Conservation (phyloP, 2,797 vertebrate species). For the Phrynocephalus forsythii region DNA sequence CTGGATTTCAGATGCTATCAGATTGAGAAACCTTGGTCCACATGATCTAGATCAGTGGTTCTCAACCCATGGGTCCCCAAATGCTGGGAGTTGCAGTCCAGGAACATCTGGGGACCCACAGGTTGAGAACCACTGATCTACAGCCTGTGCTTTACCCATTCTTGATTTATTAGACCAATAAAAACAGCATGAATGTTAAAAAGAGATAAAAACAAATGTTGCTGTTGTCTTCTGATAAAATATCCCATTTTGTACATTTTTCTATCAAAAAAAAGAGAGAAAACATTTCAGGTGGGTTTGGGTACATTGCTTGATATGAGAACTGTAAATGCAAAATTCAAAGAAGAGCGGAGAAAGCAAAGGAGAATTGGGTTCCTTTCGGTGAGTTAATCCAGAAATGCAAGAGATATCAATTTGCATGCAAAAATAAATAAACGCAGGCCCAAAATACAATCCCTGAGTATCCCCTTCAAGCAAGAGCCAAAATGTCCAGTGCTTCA, state of each 20-base stretch:
- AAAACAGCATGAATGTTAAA: no score
- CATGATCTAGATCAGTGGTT: no score
- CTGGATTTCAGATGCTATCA: not conserved
- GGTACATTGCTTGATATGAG: not conserved
- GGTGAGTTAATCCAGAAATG: not conserved
- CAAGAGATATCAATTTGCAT: not conserved
- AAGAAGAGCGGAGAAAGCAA: not conserved
- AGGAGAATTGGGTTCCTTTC: not conserved
- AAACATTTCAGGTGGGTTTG: not conserved
- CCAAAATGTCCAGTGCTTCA: not conserved
- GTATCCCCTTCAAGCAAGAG: not conserved
- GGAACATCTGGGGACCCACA: no score
- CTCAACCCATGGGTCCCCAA: no score
- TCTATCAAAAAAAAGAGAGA: no score
- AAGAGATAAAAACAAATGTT: no score
- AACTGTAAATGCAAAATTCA: not conserved
- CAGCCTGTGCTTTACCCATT: no score
- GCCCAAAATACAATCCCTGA: not conserved
- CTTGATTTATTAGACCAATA: no score
- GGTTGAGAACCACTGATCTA: no score
- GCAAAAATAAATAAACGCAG: not conserved
- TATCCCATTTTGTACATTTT: no score
- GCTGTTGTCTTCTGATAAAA: no score
- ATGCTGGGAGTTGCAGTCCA: no score
- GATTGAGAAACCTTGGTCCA: not conserved